These are phyloP conservation scores for Phaethon lepturus DNA, from an alignment of 2,113 vertebrate species.

Conservation along the genomic window DNA sequence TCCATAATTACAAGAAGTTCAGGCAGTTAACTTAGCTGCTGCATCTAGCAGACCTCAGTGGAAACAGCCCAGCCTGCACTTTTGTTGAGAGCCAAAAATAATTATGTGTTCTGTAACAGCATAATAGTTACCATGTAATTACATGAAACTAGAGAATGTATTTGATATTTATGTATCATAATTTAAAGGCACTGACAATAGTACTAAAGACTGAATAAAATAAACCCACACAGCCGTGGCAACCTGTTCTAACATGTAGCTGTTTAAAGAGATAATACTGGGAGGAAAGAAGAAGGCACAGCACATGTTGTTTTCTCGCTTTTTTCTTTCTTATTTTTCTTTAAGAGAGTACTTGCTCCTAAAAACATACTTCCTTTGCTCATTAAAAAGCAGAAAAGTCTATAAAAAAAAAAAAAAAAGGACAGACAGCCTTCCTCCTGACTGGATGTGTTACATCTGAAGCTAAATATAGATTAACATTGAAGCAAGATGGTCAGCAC, in stretches of 20 bases:
- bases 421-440: background rate
- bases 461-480: background rate
- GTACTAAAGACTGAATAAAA: background rate
- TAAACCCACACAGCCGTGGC: accelerated
- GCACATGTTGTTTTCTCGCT: background rate
- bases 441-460: background rate
- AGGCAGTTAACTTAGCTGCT: background rate
- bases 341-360: background rate
- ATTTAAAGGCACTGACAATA: background rate
- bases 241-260: background rate
- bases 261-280: background rate
- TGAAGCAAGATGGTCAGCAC: background rate
- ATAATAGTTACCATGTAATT: background rate
- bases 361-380: background rate
- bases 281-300: background rate
- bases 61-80: background rate
- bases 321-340: background rate
- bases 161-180: background rate
- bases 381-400: background rate
- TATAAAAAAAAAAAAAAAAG: background rate
- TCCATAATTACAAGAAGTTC: background rate
- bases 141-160: background rate
- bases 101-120: background rate
- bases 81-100: background rate
- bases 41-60: background rate